phyloP scores from a whole-genome alignment of 2,888 invertebrate species.

The Trichacis sp. region DNA sequence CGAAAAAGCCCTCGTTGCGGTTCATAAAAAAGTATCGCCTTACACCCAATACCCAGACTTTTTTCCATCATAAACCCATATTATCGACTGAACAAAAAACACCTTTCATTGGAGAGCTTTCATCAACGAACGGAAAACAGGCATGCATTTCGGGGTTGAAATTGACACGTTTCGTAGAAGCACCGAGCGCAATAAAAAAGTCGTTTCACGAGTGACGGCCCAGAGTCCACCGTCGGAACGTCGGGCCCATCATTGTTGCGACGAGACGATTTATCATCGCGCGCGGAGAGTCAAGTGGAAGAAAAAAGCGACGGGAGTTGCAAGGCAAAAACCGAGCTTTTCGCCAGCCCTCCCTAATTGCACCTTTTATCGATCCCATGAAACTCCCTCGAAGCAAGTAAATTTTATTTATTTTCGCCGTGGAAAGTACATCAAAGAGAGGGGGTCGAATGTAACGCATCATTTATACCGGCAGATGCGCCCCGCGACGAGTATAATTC shows the following conservation, averaged over 20 bases:
- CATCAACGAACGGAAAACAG: too few species aligned
- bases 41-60: too few species aligned
- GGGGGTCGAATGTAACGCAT: slow-evolving; percentile 65
- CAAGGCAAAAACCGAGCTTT: slow-evolving; percentile 31
- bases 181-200: background rate
- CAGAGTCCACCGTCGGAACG: background rate
- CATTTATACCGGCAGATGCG: slow-evolving; percentile 64
- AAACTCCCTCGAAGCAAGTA: slow-evolving; percentile 45
- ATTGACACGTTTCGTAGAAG: background rate
- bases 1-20: too few species aligned
- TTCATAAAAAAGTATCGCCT: too few species aligned
- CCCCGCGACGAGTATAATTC: slow-evolving; percentile 63
- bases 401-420: slow-evolving; percentile 56
- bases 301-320: slow-evolving; percentile 19
- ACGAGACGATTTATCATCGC: slow-evolving; percentile 35
- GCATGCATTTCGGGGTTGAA: background rate
- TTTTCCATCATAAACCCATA: too few species aligned
- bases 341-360: slow-evolving; percentile 40
- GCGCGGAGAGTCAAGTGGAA: slow-evolving; percentile 21
- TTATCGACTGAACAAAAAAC: too few species aligned
- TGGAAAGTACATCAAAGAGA: slow-evolving; percentile 53
- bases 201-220: background rate
- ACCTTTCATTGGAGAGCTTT: too few species aligned
- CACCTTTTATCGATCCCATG: slow-evolving; percentile 38
- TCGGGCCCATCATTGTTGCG: slow-evolving; percentile 22